A percentile compares a stretch with the other conserved stretches of the same genome.
Conservation (phyloP, 2,888 invertebrate species). For the Apamea anceps region DNA sequence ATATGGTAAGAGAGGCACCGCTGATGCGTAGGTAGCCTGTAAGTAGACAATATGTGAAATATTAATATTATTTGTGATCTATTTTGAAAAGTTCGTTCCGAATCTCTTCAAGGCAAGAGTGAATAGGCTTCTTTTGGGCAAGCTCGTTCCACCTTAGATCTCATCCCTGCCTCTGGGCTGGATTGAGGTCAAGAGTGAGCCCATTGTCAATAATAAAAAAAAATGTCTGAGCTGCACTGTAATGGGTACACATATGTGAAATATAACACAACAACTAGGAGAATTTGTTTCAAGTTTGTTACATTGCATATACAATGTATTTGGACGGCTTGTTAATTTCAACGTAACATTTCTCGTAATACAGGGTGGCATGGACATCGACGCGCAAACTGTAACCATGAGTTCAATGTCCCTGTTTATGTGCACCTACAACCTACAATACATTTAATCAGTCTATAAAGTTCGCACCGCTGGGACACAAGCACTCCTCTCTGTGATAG, state of each 20-base stretch:
- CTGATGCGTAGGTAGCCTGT: conserved; percentile 43
- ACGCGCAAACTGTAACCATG: neutral
- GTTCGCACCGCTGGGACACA: neutral
- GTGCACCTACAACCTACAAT: neutral
- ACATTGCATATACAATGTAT: neutral
- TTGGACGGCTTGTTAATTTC: neutral
- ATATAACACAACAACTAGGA: neutral
- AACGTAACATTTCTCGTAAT: neutral
- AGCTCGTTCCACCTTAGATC: too few relatives aligned
- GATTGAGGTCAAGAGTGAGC: too few relatives aligned
- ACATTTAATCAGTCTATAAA: neutral
- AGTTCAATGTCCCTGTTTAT: neutral
- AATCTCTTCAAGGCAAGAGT: too few relatives aligned
- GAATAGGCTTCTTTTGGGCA: too few relatives aligned
- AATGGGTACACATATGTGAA: neutral
- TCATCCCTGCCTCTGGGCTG: too few relatives aligned
- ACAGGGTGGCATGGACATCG: too few relatives aligned
- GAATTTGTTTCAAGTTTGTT: neutral
- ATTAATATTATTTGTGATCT: neutral
- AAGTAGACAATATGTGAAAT: conserved; percentile 6
- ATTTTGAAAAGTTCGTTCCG: neutral
- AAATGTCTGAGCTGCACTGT: neutral
- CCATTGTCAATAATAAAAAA: too few relatives aligned
- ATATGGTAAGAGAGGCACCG: neutral
- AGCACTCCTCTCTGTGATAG: neutral